Base-by-base conservation (phyloP, 2,113 vertebrate genomes). In the Heterocephalus glaber region DNA sequence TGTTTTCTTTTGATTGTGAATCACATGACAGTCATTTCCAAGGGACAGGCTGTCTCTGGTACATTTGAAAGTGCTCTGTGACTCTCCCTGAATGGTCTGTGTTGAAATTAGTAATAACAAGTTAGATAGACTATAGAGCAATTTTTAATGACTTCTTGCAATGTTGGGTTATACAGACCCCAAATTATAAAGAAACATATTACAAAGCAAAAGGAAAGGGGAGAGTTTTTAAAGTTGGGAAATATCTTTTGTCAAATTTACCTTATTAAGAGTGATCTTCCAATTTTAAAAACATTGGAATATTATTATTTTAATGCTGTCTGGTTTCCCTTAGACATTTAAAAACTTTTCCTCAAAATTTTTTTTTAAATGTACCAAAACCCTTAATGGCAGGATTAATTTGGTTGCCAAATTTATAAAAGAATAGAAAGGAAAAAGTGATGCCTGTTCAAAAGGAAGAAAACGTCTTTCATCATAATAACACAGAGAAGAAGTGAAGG, bases 281-380 rank as follows among this genome's bases (percentile, higher is more conserved):
- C 83, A 74, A 88, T 72, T 66, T 82, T 28, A 26, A 66, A 86
- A 44, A 74, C 94, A 95, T 95, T 96, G 54, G 38, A 95, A 95
- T 96, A 28, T 66, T 94, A 28, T 63, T 86, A 92, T 68, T 97
- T 96, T 94, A 81, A 66, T 92, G 92, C 38, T 94, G 58, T 93
- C 89, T 85, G 14, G 94, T 91, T 94, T 92, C 95, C 95, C 92
- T 90, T 93, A 93, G 4, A 61, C 87, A 88, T 3, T 80, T 93
- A 94, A 44, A 80, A 58, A 12, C 56, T 17, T 1, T 94, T 80
- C 97, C 96, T 96, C 76, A 96, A 93, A 58, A 58, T 58, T 58
- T 5, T 14, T 41, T 72, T 93, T 76, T 38, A 28, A 4, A 86
- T 92, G 60, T 81, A 92, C 47, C 80, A 95, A 72, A 52, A n/a